Evolutionary conservation across 2,888 invertebrate genomes (phyloP), one percentile per base, ranked within the genome.

Genomic region (Subacronicta megacephala): DNA sequence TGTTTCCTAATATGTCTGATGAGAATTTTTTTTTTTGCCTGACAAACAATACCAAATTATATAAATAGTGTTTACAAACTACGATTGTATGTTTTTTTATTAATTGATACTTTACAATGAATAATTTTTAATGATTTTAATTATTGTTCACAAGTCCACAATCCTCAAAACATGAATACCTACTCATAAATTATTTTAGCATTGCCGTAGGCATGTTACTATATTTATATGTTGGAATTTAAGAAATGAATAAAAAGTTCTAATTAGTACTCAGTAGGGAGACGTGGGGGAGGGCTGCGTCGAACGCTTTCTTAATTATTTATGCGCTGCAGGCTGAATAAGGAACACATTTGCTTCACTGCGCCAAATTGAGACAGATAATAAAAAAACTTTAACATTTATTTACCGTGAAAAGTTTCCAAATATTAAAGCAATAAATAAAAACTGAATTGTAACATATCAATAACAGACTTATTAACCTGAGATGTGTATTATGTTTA

Each of bases 291-390:
- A 80, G 81, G 72, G 83, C 84, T 84, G 83, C 85, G 82, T 86
- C 83, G 86, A 89, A 89, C 85, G 85, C 81, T 87, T 86, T 78
- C 84, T 90, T 89, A 90, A 90, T 90, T 90, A 89, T 90, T 89
- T 89, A 90, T 88, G 84, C 87, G 82, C 88, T 89, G 88, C 89
- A 90, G 87, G 81, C 88, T 85, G 87, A 87, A 86, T 87, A 85
- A 86, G 83, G 81, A 90, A 87, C 84, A 83, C 78, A 81, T 80
- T 82, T 76, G 78, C 79, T 80, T 81, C 82, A 79, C 78, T 88
- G 87, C 85, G 86, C 81, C 81, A 89, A 88, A 87, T 83, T 80
- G 81, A 83, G 80, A 78, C 59, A 75, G 77, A 77, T 67, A 70
- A 46, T 45, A 56, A 69, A 76, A 62, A 68, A 55, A 47, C 31